Conservation (phyloP, 2,113 vertebrate genomes). For the Myrmecophaga tridactyla region DNA sequence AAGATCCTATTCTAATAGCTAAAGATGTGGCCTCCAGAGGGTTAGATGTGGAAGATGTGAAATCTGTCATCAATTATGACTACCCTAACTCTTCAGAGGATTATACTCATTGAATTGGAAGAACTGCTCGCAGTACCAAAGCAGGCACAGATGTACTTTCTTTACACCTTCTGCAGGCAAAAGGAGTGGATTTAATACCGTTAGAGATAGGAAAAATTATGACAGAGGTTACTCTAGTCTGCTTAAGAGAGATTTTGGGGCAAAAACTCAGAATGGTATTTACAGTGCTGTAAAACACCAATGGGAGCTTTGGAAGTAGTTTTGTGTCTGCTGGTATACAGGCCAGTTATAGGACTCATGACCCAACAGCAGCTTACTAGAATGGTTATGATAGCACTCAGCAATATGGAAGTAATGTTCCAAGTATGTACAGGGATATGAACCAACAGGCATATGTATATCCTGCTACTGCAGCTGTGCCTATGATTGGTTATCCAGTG, state of each 20-base stretch:
- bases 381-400: slow-evolving; percentile 92
- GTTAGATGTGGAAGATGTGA: slow-evolving; percentile 99
- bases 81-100: slow-evolving; percentile 99
- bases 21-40: slow-evolving; percentile 99
- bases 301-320: slow-evolving; percentile 90
- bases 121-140: slow-evolving; percentile 99
- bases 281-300: slow-evolving; percentile 90
- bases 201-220: slow-evolving; percentile 94
- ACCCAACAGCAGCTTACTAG: slow-evolving; percentile 90
- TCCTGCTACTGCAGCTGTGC: slow-evolving; percentile 88
- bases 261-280: slow-evolving; percentile 92
- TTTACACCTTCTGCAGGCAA: slow-evolving; percentile 99
- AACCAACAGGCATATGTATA: slow-evolving; percentile 93
- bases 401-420: slow-evolving; percentile 91
- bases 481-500: slow-evolving; percentile 97
- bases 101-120: slow-evolving; percentile 99
- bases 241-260: slow-evolving; percentile 92
- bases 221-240: slow-evolving; percentile 92
- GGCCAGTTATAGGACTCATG: slow-evolving; percentile 89
- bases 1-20: slow-evolving; percentile 98
- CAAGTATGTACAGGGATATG: slow-evolving; percentile 93
- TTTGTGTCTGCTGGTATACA: slow-evolving; percentile 91
- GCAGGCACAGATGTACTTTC: slow-evolving; percentile 99
- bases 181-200: slow-evolving; percentile 93
- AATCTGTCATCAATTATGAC: slow-evolving; percentile 99